Evolutionary conservation across 2,888 invertebrate genomes (phyloP).

Genomic region (Athrips mouffetella): DNA sequence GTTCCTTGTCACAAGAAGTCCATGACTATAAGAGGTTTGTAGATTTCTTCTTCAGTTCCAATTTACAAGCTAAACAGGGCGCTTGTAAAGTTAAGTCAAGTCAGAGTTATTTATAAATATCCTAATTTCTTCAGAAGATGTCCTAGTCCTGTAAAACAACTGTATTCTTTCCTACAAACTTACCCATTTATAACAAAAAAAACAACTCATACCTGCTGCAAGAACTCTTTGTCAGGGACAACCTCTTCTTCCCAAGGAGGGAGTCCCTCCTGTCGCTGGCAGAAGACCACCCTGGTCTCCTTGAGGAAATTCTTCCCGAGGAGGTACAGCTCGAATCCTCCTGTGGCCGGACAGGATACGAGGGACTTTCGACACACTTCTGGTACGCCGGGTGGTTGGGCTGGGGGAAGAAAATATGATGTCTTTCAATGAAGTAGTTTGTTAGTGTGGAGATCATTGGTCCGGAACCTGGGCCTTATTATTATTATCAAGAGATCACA

Average conservation of each 20-base stretch:
- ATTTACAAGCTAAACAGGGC: no score
- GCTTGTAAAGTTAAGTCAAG: no score
- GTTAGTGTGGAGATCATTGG: background rate
- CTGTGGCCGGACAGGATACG: conserved; percentile 86
- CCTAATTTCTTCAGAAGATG: no score
- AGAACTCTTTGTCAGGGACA: conserved; percentile 91
- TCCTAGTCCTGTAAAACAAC: no score
- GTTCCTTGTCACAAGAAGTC: background rate
- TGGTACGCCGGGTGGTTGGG: conserved; percentile 94
- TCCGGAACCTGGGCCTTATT: no score
- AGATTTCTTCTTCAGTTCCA: no score
- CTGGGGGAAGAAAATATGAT: conserved; percentile 55
- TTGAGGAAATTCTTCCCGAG: conserved; percentile 95
- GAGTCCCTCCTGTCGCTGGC: conserved; percentile 77
- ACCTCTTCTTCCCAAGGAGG: conserved; percentile 88
- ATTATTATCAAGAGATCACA: no score
- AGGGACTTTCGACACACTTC: conserved; percentile 95
- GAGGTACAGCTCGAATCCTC: conserved; percentile 91
- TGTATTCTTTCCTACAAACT: no score
- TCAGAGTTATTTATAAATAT: no score
- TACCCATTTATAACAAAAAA: conserved; percentile 12
- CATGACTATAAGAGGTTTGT: no score
- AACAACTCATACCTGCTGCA: conserved; percentile 83
- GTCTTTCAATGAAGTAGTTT: background rate
- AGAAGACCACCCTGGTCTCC: conserved; percentile 91